Evolutionary conservation across 2,113 vertebrate genomes (phyloP), one percentile per base, ranked within the genome.

Genomic region (Corythaeola cristata): DNA sequence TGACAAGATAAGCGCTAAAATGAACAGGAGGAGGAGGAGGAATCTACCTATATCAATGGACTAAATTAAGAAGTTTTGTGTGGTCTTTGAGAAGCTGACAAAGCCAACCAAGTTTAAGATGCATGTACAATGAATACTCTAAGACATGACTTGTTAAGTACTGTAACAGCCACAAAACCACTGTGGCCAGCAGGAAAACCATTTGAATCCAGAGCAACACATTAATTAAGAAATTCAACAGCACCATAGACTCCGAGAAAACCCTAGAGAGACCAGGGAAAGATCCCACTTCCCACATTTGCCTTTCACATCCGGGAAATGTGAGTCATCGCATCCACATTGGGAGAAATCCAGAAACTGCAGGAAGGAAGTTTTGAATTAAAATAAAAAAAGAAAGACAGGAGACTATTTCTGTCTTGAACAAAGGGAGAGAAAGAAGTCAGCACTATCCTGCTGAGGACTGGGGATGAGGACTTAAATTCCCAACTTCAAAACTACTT

Each of bases 241-340:
- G 55, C 63, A 88, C 15, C 68, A 55, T 2, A 67, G 79, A 67
- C 63, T 74, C 64, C 3, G 3, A 88, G 50, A 95, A 97, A 67
- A 8, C 90, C 44, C 67, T 76, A 32, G 72, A 62, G 82, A 80
- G 37, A 8, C 50, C 86, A 14, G 12, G 28, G 41, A 77, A 92
- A 77, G 59, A 84, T 74, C 64, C 83, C 72, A 71, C 86, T 95
- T 86, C 60, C 66, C 72, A 86, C 68, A 90, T 84, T 88, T 74
- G 26, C 68, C 81, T 93, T 96, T 93, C 68, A 80, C 89, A 94
- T 96, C 89, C 92, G 84, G 69, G 86, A 92, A 95, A 83, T 22
- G 23, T 44, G 64, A 92, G 60, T 89, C 44, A 63, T 68, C 68
- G 74, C 58, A 69, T 92, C 90, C 82, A 28, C 73, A 59, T 9